Conservation (phyloP, 2,888 invertebrate genomes). For the Homarus gammarus region DNA sequence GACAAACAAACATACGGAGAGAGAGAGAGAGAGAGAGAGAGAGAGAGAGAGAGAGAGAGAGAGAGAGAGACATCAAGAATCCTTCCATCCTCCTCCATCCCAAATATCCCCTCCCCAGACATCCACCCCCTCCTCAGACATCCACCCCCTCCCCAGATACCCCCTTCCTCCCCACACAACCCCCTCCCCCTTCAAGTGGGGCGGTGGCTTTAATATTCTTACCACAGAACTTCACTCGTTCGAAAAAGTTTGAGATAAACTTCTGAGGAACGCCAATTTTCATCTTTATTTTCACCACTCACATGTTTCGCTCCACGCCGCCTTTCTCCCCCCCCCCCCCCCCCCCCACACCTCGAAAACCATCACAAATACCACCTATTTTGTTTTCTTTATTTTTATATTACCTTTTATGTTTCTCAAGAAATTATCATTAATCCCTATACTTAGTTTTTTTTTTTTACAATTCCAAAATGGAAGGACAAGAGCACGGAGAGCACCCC, state of each 20-base stretch:
- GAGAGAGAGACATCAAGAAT: conserved; percentile 10
- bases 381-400: background rate
- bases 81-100: background rate
- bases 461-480: too few relatives aligned
- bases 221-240: conserved; percentile 48
- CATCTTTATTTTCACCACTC: conserved; percentile 30
- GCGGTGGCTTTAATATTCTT: conserved; percentile 46
- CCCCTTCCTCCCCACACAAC: too few relatives aligned
- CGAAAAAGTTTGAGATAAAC: conserved; percentile 49
- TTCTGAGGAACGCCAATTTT: conserved; percentile 50
- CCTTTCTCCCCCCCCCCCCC: background rate
- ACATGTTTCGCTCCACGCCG: background rate
- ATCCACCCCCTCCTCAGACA: background rate
- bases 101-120: too few relatives aligned
- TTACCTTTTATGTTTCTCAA: too few relatives aligned
- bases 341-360: background rate
- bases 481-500: too few relatives aligned
- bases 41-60: conserved; percentile 24
- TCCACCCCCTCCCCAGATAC: too few relatives aligned
- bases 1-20: too few relatives aligned
- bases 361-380: background rate
- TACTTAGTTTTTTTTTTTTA: background rate
- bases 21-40: conserved; percentile 17
- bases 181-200: background rate
- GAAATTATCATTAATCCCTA: too few relatives aligned